phyloP scores from a whole-genome alignment of 2,797 vertebrate species.

The Cryptoprocta ferox region DNA sequence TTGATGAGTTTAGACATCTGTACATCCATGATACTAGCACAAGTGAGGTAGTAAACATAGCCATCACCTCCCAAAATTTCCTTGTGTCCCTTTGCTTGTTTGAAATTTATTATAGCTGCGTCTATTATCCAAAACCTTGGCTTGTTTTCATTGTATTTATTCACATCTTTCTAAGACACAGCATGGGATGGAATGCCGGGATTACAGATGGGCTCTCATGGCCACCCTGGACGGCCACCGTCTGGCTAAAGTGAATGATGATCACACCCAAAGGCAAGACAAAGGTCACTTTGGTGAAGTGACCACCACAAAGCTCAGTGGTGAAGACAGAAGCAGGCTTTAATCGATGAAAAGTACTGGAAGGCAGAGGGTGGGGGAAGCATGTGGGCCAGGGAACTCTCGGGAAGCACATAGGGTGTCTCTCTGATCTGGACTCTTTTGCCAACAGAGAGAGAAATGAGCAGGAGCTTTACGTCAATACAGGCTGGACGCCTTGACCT shows the following conservation, averaged over 20 bases:
- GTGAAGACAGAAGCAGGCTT: neutral
- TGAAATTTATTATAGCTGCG: neutral
- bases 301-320: neutral
- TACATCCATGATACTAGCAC: neutral
- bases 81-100: neutral
- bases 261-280: neutral
- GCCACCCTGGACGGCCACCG: neutral
- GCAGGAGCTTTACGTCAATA: neutral
- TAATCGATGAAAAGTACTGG: neutral
- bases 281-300: no score
- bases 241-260: neutral
- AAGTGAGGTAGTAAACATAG: neutral
- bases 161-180: neutral
- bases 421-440: neutral
- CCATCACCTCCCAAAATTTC: neutral
- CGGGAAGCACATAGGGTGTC: accelerated
- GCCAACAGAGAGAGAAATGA: neutral
- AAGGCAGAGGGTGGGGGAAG: accelerated
- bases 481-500: no score
- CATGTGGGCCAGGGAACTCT: accelerated
- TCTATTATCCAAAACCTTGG: neutral
- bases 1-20: neutral
- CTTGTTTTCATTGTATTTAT: neutral
- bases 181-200: no score
- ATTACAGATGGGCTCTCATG: neutral